Percentiles rank a stretch among this genome's conserved stretches.
Conservation (phyloP, 2,888 invertebrate species). For the Rhagonycha fulva region DNA sequence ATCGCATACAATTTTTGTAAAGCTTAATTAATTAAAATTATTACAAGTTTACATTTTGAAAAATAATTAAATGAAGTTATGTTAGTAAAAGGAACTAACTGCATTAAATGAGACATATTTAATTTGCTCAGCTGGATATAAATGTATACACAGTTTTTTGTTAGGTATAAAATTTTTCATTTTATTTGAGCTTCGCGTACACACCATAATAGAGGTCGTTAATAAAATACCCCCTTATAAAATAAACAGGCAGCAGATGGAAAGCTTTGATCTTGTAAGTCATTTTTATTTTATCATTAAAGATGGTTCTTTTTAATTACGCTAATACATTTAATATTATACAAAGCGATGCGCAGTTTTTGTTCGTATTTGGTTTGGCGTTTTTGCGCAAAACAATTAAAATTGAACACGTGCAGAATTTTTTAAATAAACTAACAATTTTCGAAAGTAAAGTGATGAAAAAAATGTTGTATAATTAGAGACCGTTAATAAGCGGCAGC, state of each 20-base stretch:
- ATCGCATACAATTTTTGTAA: no score
- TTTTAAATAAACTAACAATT: not conserved
- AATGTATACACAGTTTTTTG: not conserved
- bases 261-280: not conserved
- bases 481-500: conserved; percentile 46
- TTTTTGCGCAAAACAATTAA: not conserved
- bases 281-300: not conserved
- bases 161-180: not conserved
- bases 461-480: conserved; percentile 39
- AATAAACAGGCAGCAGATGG: not conserved
- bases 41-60: no score
- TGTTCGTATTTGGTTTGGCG: not conserved
- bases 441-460: not conserved
- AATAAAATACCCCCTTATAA: not conserved
- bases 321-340: not conserved
- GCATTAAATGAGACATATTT: not conserved
- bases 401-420: not conserved
- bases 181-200: not conserved
- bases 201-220: not conserved
- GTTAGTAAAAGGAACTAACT: no score
- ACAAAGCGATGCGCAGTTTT: not conserved
- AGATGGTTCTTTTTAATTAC: not conserved
- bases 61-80: no score
- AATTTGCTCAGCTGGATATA: not conserved
- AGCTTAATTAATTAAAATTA: no score